Percentiles rank a stretch among this genome's conserved stretches.
These are phyloP conservation scores for Teleopsis dalmanni DNA, from an alignment of 1,140 invertebrate species.

Conservation along the genomic window DNA sequence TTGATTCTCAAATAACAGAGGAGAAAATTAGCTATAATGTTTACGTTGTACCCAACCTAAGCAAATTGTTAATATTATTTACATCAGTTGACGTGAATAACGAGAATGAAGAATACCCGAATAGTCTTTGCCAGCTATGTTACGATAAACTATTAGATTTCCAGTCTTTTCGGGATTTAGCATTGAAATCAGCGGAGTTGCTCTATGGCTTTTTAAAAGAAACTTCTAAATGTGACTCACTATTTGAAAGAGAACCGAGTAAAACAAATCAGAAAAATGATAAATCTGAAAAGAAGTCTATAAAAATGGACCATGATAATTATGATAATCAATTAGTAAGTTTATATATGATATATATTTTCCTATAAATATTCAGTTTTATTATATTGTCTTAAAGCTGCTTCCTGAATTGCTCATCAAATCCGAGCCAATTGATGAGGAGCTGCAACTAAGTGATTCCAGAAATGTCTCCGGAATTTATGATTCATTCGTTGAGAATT, in stretches of 20 bases:
- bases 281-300: background rate
- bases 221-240: background rate
- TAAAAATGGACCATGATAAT: background rate
- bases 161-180: conserved; percentile 23
- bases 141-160: conserved; percentile 29
- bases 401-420: too few species aligned
- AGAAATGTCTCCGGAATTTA: too few species aligned
- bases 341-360: conserved; percentile 10
- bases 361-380: background rate
- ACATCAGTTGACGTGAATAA: conserved; percentile 27
- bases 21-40: conserved; percentile 13
- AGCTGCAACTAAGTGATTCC: too few species aligned
- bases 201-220: conserved; percentile 16
- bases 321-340: conserved; percentile 20
- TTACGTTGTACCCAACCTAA: conserved; percentile 3
- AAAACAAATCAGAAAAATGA: background rate
- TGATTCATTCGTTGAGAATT: background rate
- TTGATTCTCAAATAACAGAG: conserved; percentile 6
- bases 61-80: conserved; percentile 20
- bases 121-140: conserved; percentile 27
- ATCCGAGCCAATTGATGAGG: too few species aligned
- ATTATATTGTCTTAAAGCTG: background rate
- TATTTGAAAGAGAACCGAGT: background rate
- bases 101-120: conserved; percentile 22
- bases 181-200: conserved; percentile 17